Percentiles rank a stretch among this genome's conserved stretches.
Evolutionary conservation across 2,888 invertebrate species (phyloP).

Genomic region (Sphecodes monilicornis): DNA sequence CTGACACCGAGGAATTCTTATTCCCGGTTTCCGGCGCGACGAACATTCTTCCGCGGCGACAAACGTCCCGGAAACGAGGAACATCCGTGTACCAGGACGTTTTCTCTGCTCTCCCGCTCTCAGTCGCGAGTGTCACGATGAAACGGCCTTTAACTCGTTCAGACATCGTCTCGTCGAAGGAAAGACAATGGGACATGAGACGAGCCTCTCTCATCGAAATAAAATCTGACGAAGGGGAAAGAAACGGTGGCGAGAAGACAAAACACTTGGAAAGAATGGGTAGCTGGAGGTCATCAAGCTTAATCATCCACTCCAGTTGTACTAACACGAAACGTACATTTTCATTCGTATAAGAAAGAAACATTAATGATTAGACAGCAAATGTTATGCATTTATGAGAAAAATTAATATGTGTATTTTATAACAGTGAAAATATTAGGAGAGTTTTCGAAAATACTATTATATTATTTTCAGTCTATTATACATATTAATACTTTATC

Average conservation of each 20-base stretch:
- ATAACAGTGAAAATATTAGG: no score
- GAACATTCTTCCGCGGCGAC: conserved; percentile 27
- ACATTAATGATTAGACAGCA: no score
- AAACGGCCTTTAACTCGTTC: conserved; percentile 10
- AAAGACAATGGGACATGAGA: conserved; percentile 16
- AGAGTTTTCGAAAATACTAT: no score
- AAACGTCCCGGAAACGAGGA: conserved; percentile 33
- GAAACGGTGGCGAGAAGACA: background rate
- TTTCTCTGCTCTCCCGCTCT: background rate
- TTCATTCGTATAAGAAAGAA: no score
- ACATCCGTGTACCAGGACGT: conserved; percentile 9
- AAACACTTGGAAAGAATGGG: background rate
- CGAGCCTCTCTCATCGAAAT: background rate
- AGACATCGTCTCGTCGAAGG: conserved; percentile 17
- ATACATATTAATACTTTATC: no score
- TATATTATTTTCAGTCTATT: no score
- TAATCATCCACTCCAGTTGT: background rate
- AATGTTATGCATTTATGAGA: no score
- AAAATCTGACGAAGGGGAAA: conserved; percentile 3
- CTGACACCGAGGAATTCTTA: conserved; percentile 46
- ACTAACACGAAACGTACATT: background rate
- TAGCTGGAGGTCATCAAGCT: background rate
- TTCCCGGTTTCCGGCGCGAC: conserved; percentile 28
- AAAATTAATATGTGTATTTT: no score
- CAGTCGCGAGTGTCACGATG: background rate